These are phyloP conservation scores for Xylocopa sonorina DNA, from an alignment of 1,140 invertebrate species.

Conservation along the genomic window DNA sequence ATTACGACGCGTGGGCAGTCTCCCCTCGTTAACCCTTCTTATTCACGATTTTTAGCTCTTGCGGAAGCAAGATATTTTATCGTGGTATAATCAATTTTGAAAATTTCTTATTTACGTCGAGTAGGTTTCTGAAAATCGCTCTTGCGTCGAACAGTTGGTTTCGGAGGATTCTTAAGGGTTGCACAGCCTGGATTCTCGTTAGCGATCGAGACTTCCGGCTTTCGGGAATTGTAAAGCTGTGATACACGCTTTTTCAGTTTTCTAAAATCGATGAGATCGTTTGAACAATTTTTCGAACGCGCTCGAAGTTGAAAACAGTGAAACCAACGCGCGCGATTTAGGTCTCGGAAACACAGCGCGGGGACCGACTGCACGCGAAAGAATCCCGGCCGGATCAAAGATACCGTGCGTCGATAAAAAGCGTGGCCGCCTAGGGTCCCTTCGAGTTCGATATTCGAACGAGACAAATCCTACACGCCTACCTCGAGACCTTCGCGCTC, in stretches of 20 bases:
- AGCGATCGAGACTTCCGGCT: no score
- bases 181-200: no score
- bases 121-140: no score
- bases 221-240: no score
- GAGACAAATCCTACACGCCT: slow-evolving; percentile 66
- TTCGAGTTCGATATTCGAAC: slow-evolving; percentile 49
- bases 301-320: neutral
- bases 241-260: no score
- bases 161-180: no score
- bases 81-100: no score
- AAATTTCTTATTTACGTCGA: no score
- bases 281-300: neutral
- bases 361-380: slow-evolving; percentile 4
- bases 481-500: slow-evolving; percentile 56
- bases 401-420: slow-evolving; percentile 23
- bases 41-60: neutral
- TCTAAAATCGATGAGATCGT: no score
- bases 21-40: neutral
- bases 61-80: no score
- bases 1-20: neutral
- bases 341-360: slow-evolving; percentile 15
- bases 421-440: neutral
- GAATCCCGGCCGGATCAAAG: slow-evolving; percentile 20
- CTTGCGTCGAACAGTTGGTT: no score
- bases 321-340: neutral